Conservation (phyloP, 2,888 invertebrate species). For the Lymantria monacha region DNA sequence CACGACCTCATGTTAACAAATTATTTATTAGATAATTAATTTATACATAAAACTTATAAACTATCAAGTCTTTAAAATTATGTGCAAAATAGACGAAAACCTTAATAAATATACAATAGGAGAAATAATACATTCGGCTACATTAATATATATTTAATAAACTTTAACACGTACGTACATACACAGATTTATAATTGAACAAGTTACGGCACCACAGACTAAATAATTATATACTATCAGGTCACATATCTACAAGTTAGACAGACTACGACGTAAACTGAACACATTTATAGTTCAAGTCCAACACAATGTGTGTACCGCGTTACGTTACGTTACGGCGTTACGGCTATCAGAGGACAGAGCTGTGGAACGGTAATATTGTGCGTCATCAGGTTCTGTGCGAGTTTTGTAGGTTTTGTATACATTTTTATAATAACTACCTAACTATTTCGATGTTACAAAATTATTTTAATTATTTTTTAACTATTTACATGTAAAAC, state of each 20-base stretch:
- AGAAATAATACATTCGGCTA: slow-evolving; percentile 10
- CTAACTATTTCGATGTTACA: slow-evolving; percentile 42
- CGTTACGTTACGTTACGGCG: no score
- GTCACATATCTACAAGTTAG: slow-evolving; percentile 14
- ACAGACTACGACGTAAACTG: slow-evolving; percentile 21
- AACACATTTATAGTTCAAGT: slow-evolving; percentile 23
- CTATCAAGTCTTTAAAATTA: slow-evolving; percentile 64
- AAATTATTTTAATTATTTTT: slow-evolving; percentile 23
- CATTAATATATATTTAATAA: slow-evolving; percentile 3
- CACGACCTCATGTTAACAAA: slow-evolving; percentile 28
- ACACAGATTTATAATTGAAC: slow-evolving; percentile 14
- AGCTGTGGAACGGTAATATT: slow-evolving; percentile 16
- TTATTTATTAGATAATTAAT: slow-evolving; percentile 37
- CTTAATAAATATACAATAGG: slow-evolving; percentile 22
- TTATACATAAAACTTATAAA: slow-evolving; percentile 39
- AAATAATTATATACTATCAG: slow-evolving; percentile 4
- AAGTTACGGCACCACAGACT: slow-evolving; percentile 10
- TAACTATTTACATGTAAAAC: slow-evolving; percentile 37
- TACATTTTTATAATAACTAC: background rate
- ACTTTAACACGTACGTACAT: slow-evolving; percentile 5
- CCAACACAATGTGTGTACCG: slow-evolving; percentile 5
- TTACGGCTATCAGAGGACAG: background rate
- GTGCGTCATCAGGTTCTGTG: slow-evolving; percentile 29
- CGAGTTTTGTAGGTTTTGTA: background rate
- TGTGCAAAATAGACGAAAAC: slow-evolving; percentile 48